phyloP scores from a whole-genome alignment of 2,888 invertebrate species.

The Psococerastis gibbosa region DNA sequence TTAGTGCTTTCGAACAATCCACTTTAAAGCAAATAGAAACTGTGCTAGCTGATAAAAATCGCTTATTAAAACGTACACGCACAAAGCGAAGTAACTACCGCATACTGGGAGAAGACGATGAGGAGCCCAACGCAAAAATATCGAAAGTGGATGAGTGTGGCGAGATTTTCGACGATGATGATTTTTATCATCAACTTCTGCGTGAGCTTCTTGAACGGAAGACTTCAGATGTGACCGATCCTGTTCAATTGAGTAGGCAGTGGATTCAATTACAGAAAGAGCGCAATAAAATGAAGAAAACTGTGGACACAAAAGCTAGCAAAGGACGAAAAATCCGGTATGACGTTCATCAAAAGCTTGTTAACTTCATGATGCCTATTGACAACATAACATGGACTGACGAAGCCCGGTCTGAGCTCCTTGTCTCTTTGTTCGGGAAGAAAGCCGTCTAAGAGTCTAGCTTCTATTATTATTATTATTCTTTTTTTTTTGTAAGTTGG shows the following conservation, averaged over 20 bases:
- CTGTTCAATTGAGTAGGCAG: slow-evolving; percentile 66
- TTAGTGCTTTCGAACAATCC: slow-evolving; percentile 35
- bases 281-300: slow-evolving; percentile 78
- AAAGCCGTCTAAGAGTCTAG: too few relatives aligned
- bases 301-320: slow-evolving; percentile 82
- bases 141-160: slow-evolving; percentile 18
- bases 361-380: slow-evolving; percentile 77
- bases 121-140: slow-evolving; percentile 1
- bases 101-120: slow-evolving; percentile 37
- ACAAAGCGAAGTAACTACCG: slow-evolving; percentile 53
- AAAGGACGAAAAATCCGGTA: slow-evolving; percentile 85
- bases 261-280: slow-evolving; percentile 85
- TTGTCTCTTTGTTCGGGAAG: slow-evolving; percentile 61
- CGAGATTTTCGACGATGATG: slow-evolving; percentile 91
- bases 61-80: slow-evolving; percentile 61
- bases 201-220: slow-evolving; percentile 85
- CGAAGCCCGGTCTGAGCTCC: slow-evolving; percentile 61
- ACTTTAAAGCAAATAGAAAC: slow-evolving; percentile 67
- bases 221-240: slow-evolving; percentile 63
- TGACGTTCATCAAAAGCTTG: slow-evolving; percentile 63
- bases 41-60: slow-evolving; percentile 54
- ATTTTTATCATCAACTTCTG: slow-evolving; percentile 88
- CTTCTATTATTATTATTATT: too few relatives aligned
- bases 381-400: slow-evolving; percentile 50
- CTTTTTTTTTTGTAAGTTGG: too few relatives aligned